A percentile compares a stretch with the other conserved stretches of the same genome.
Evolutionary conservation across 2,888 invertebrate genomes (phyloP).

Genomic region (Zygothrica quintamaculata): DNA sequence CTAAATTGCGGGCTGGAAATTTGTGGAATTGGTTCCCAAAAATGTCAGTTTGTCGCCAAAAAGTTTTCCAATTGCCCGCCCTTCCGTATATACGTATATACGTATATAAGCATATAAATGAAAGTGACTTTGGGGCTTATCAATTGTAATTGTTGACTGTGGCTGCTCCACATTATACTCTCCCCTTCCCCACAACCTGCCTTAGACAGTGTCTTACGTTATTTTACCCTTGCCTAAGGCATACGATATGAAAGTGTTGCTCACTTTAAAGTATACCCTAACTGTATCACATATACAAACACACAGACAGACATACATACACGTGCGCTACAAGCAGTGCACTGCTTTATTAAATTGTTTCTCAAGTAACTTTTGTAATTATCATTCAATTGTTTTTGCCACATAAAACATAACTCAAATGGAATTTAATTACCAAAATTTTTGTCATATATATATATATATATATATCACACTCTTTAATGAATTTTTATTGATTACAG

Average conservation of each 20-base stretch:
- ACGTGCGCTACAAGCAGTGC: slow-evolving; percentile 11
- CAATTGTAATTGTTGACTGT: slow-evolving; percentile 72
- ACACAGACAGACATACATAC: slow-evolving; percentile 3
- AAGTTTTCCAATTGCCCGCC: slow-evolving; percentile 66
- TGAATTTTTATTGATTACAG: background rate
- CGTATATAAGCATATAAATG: slow-evolving; percentile 58
- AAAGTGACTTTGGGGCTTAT: slow-evolving; percentile 78
- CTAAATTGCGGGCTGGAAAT: background rate
- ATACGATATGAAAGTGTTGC: too few species aligned
- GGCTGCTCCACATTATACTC: slow-evolving; percentile 15
- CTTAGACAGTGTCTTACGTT: too few species aligned
- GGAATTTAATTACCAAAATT: too few species aligned
- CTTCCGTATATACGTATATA: too few species aligned
- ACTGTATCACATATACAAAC: background rate
- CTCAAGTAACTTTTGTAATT: too few species aligned
- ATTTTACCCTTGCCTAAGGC: slow-evolving; percentile 2
- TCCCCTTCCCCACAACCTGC: background rate
- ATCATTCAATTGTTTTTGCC: too few species aligned
- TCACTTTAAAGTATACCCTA: too few species aligned
- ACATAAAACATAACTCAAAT: too few species aligned
- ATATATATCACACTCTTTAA: too few species aligned
- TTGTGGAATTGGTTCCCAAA: slow-evolving; percentile 9
- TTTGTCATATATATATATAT: too few species aligned
- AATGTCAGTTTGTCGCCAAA: slow-evolving; percentile 38
- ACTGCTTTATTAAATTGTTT: background rate